These are phyloP conservation scores for Oostethus manadensis DNA, from an alignment of 2,113 vertebrate species.

Conservation along the genomic window DNA sequence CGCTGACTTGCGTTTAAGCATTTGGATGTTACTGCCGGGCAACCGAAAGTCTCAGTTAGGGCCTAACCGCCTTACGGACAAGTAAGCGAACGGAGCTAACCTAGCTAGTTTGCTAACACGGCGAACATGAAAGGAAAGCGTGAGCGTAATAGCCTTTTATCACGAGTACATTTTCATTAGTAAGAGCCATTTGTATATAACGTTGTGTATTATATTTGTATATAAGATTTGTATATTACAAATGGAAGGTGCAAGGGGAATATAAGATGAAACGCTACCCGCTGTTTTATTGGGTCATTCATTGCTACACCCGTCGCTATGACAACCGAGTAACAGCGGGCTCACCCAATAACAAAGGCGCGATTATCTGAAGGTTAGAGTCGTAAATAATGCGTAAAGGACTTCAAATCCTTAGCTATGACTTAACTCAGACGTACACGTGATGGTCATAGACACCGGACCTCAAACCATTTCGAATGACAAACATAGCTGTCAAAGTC, in stretches of 20 bases:
- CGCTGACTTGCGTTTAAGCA: accelerated
- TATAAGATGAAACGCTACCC: background rate
- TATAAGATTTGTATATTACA: too few species aligned
- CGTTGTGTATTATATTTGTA: too few species aligned
- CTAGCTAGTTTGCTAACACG: slow-evolving; percentile 40
- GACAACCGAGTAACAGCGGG: slow-evolving; percentile 50
- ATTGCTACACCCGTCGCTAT: slow-evolving; percentile 59
- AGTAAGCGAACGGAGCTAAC: slow-evolving; percentile 35
- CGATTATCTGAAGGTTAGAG: background rate
- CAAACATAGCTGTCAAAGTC: too few species aligned
- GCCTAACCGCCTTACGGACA: background rate
- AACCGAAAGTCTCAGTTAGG: background rate
- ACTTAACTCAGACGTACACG: background rate
- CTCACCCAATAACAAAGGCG: background rate
- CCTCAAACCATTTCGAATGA: too few species aligned
- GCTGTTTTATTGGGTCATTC: slow-evolving; percentile 23
- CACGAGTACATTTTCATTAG: background rate
- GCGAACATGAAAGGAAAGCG: background rate
- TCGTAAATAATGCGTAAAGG: background rate
- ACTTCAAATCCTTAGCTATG: background rate
- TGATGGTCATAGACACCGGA: background rate
- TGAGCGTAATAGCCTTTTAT: background rate
- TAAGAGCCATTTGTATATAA: too few species aligned
- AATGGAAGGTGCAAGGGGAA: background rate
- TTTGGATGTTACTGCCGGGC: too few species aligned